Evolutionary conservation across 2,888 invertebrate genomes (phyloP).

Genomic region (Ditylenchus weischeri): DNA sequence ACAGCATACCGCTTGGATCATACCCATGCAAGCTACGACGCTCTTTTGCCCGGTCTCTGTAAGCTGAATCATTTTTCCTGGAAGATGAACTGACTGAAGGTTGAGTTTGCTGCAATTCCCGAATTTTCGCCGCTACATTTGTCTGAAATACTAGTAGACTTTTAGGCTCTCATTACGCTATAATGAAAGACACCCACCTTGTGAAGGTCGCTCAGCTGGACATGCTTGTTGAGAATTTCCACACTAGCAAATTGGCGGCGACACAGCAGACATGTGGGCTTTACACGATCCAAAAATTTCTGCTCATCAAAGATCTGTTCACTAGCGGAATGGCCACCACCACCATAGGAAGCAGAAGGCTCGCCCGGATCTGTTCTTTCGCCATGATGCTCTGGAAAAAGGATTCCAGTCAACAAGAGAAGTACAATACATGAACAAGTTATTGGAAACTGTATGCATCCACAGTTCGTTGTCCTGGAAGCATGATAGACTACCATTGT

Average conservation of each 20-base stretch:
- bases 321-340: neutral
- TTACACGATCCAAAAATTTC: conserved; percentile 72
- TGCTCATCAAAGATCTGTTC: conserved; percentile 41
- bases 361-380: neutral
- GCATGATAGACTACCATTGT: too few relatives aligned
- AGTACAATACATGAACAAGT: conserved; percentile 1
- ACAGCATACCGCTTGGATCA: conserved; percentile 27
- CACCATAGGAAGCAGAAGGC: neutral
- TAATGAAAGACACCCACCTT: conserved; percentile 63
- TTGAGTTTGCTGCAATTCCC: conserved; percentile 13
- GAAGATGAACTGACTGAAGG: neutral
- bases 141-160: conserved; percentile 18
- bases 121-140: conserved; percentile 24
- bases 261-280: conserved; percentile 87
- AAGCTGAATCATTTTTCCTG: conserved; percentile 60
- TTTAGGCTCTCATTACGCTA: neutral
- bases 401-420: conserved; percentile 8
- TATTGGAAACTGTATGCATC: too few relatives aligned
- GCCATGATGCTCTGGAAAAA: conserved; percentile 4
- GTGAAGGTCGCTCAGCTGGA: conserved; percentile 87
- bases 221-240: conserved; percentile 81
- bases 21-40: conserved; percentile 82
- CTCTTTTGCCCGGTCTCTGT: conserved; percentile 93
- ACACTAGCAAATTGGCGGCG: conserved; percentile 86
- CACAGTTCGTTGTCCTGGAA: too few relatives aligned